Evolutionary conservation across 2,797 vertebrate species (phyloP).

Genomic region (Gobio occitaniae): DNA sequence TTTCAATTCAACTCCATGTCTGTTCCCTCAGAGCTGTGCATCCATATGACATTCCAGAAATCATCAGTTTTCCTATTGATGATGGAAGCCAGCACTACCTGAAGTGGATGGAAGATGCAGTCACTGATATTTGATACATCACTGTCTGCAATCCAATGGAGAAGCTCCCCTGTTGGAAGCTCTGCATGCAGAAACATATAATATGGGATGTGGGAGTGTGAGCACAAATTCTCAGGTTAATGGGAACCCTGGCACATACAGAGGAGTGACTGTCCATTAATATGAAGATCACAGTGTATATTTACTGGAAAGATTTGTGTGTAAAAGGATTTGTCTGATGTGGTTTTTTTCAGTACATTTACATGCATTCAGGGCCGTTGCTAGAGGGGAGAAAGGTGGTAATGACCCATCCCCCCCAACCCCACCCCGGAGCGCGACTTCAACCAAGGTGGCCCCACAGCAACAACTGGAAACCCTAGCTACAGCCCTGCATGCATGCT

Average conservation of each 20-base stretch:
- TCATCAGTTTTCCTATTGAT: slow-evolving; percentile 85
- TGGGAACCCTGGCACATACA: slow-evolving; percentile 6
- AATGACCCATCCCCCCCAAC: neutral
- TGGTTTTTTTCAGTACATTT: neutral
- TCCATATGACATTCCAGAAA: slow-evolving; percentile 86
- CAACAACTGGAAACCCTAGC: no score
- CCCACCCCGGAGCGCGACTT: no score
- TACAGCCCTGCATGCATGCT: neutral
- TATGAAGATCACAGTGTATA: neutral
- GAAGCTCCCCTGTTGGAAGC: slow-evolving; percentile 20
- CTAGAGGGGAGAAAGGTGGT: neutral
- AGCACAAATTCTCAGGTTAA: slow-evolving; percentile 25
- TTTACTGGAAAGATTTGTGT: neutral
- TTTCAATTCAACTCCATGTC: neutral
- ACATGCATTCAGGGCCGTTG: neutral
- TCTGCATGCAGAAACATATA: neutral
- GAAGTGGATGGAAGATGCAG: slow-evolving; percentile 85
- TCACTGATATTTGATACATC: slow-evolving; percentile 73
- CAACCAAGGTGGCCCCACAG: no score
- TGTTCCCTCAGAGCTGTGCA: slow-evolving; percentile 80
- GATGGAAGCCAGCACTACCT: slow-evolving; percentile 82
- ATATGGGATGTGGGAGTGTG: neutral
- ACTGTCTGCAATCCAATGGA: neutral
- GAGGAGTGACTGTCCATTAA: neutral
- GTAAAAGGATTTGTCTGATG: neutral